Conservation (phyloP, 2,888 invertebrate species). For the Rhagonycha fulva region DNA sequence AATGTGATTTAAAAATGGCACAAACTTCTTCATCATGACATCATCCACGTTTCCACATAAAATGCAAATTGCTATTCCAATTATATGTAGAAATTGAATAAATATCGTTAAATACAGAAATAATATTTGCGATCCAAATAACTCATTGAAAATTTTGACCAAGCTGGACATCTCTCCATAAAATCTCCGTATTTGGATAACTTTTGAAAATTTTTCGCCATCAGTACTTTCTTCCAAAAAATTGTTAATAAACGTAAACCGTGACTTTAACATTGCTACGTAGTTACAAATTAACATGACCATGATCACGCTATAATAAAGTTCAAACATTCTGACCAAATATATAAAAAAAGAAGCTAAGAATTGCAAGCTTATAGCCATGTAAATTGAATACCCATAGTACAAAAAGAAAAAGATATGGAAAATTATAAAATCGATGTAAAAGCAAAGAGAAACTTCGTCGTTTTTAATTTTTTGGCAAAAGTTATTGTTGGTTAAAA, state of each 20-base stretch:
- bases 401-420: neutral
- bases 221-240: neutral
- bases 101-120: neutral
- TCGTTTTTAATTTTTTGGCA: neutral
- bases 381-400: neutral
- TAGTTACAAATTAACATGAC: conserved; percentile 4
- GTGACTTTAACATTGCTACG: neutral
- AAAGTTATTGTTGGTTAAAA: neutral
- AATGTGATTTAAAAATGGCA: neutral
- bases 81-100: neutral
- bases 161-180: neutral
- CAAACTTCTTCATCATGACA: neutral
- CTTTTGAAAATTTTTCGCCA: neutral
- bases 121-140: neutral
- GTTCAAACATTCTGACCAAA: neutral
- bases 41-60: neutral
- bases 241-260: neutral
- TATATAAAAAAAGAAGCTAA: neutral
- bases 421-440: neutral
- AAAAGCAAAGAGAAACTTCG: neutral
- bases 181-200: neutral
- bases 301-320: neutral
- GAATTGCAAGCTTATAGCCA: neutral
- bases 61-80: neutral
- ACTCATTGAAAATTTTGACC: neutral